A percentile compares a stretch with the other conserved stretches of the same genome.
phyloP scores from a whole-genome alignment of 1,140 invertebrate genomes.

The Stratiolaelaps scimitus region DNA sequence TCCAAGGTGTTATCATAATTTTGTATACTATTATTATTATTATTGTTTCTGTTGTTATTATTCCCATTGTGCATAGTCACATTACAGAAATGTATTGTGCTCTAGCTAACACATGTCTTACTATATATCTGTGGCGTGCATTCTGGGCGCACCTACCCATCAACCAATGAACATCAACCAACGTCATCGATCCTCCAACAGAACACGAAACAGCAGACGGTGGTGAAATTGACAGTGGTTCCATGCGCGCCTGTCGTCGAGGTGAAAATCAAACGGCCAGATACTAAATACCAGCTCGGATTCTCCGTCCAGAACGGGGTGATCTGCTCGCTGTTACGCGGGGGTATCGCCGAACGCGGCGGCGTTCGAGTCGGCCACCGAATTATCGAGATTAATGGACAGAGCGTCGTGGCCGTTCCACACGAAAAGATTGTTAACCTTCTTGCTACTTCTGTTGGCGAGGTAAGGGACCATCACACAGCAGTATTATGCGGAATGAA shows the following conservation, averaged over 20 bases:
- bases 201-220: constrained; percentile 90
- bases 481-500: no score
- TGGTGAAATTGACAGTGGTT: constrained; percentile 95
- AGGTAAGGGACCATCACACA: no score
- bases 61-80: no score
- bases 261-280: constrained; percentile 95
- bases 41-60: constrained; percentile 28
- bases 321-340: constrained; percentile 90
- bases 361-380: constrained; percentile 95
- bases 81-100: constrained; percentile 3
- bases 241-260: constrained; percentile 99
- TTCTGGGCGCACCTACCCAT: no score
- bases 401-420: constrained; percentile 95
- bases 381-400: constrained; percentile 99
- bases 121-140: no score
- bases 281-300: constrained; percentile 97
- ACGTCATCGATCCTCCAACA: constrained; percentile 38
- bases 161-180: no score
- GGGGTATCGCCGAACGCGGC: constrained; percentile 94
- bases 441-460: constrained; percentile 93
- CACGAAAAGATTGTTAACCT: constrained; percentile 99
- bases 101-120: constrained; percentile 32
- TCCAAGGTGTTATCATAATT: no score
- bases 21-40: no score
- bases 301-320: constrained; percentile 99